Percentiles rank a stretch among this genome's conserved stretches.
Conservation (phyloP, 2,113 vertebrate genomes). For the Nycticorax nycticorax region DNA sequence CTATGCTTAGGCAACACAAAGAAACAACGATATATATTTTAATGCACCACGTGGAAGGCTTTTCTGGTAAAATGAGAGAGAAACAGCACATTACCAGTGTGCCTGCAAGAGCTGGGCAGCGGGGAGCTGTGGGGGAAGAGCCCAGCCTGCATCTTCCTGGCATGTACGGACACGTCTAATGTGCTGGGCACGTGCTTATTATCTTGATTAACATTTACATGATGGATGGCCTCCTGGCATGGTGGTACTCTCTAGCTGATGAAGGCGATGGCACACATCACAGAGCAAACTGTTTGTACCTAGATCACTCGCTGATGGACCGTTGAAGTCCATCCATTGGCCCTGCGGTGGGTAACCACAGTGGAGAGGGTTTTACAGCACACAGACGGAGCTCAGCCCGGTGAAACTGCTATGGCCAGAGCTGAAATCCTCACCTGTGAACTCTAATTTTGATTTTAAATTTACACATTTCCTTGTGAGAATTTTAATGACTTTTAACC, state of each 20-base stretch:
- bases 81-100: fast-evolving
- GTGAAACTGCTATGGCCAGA: fast-evolving
- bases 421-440: neutral
- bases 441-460: neutral
- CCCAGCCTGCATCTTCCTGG: neutral
- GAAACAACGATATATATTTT: neutral
- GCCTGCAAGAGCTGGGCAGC: neutral
- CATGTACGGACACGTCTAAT: neutral
- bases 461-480: fast-evolving
- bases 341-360: fast-evolving
- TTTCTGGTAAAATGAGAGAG: neutral
- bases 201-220: neutral
- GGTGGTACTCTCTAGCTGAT: fast-evolving
- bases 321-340: fast-evolving
- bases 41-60: neutral
- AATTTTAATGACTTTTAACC: neutral
- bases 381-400: neutral
- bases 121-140: neutral
- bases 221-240: neutral
- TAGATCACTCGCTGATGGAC: neutral
- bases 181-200: neutral
- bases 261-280: neutral
- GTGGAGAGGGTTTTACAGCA: fast-evolving
- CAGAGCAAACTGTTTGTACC: neutral
- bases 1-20: fast-evolving